phyloP scores from a whole-genome alignment of 2,888 invertebrate genomes.

The Drosophila hamatofila region DNA sequence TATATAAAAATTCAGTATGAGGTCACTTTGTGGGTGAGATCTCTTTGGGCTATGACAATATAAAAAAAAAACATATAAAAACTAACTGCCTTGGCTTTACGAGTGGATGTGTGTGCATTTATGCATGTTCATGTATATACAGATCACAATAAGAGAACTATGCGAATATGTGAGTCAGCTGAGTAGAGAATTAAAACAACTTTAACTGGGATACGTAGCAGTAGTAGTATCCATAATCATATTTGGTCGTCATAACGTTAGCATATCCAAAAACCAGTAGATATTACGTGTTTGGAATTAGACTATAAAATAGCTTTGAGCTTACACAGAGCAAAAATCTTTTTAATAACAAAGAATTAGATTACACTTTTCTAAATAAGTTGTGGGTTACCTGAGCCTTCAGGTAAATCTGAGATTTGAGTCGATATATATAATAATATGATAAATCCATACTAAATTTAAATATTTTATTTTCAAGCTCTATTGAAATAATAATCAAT shows the following conservation, averaged over 20 bases:
- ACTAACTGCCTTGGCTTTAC: background rate
- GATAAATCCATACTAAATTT: too few species aligned
- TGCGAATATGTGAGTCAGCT: background rate
- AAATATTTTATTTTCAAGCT: too few species aligned
- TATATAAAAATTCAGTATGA: background rate
- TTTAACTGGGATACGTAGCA: background rate
- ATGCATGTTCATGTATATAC: background rate
- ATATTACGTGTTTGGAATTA: constrained; percentile 1
- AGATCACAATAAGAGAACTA: background rate
- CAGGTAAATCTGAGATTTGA: too few species aligned
- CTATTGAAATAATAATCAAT: too few species aligned
- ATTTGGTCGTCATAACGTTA: background rate
- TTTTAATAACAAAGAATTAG: background rate
- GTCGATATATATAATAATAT: too few species aligned
- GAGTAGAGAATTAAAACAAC: background rate
- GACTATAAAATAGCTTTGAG: background rate
- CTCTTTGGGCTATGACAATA: background rate
- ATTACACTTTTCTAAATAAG: too few species aligned
- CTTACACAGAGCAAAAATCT: background rate
- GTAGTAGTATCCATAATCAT: background rate
- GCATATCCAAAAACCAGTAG: background rate
- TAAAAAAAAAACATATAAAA: background rate
- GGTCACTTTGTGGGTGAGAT: constrained; percentile 8
- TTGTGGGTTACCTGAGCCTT: too few species aligned
- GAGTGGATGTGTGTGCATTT: background rate